These are phyloP conservation scores for Drosophila ironensis DNA, from an alignment of 1,140 invertebrate genomes.

Conservation along the genomic window DNA sequence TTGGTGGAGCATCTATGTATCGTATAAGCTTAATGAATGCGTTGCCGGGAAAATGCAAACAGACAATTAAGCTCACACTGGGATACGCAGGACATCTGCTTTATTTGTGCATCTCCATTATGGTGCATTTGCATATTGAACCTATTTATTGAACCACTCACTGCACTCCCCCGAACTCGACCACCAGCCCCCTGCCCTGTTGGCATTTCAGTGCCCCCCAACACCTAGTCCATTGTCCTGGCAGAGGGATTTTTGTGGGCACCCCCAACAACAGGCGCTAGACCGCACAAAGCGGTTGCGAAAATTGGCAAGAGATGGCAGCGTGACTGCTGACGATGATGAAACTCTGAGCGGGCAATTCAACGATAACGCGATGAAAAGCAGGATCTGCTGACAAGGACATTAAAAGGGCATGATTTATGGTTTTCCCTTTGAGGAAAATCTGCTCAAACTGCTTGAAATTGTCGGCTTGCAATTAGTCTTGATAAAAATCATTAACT, in stretches of 20 bases:
- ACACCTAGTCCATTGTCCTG: neutral
- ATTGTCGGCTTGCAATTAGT: no score
- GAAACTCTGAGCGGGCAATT: neutral
- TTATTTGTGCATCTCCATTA: slow-evolving; percentile 37
- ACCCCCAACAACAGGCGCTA: slow-evolving; percentile 31
- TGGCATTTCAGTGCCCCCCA: neutral
- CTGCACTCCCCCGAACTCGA: slow-evolving; percentile 9
- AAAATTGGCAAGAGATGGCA: slow-evolving; percentile 20
- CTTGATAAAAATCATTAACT: neutral
- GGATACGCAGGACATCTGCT: slow-evolving; percentile 14
- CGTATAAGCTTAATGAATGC: slow-evolving; percentile 54
- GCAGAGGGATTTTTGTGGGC: slow-evolving; percentile 11
- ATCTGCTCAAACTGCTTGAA: no score
- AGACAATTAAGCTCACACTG: slow-evolving; percentile 46
- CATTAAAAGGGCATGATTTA: neutral
- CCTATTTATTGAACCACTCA: slow-evolving; percentile 56
- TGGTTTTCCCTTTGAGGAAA: neutral
- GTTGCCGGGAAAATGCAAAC: slow-evolving; percentile 47
- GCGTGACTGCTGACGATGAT: slow-evolving; percentile 5
- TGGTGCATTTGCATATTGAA: slow-evolving; percentile 59
- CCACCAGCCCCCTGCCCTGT: neutral
- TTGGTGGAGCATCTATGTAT: slow-evolving; percentile 8
- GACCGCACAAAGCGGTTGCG: slow-evolving; percentile 2
- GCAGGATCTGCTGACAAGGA: neutral
- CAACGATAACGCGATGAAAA: neutral